Base-by-base conservation (phyloP, 2,113 vertebrate species). In the Panurus biarmicus region DNA sequence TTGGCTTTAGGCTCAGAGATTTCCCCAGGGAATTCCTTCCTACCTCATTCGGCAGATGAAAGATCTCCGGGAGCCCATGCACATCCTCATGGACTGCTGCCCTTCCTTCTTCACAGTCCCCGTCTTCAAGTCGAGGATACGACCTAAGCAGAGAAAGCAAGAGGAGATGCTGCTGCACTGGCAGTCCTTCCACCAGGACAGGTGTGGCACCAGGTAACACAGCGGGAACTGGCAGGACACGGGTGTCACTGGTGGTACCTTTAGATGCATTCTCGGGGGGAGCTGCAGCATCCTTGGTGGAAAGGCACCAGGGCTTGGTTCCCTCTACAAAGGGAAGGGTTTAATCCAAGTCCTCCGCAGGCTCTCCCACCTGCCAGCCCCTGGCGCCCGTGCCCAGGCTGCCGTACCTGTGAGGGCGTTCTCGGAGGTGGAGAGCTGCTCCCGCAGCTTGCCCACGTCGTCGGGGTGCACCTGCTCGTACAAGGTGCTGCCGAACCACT, bases 1-100 rank as follows among this genome's bases (percentile, higher is more conserved):
- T 8, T 12, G 17, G 50, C 50, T 69, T 7, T 36, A 50, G 64
- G 72, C 56, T 70, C 53, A 26, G 26, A 31, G 31, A 24, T 3
- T 29, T 9, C 15, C 51, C 11, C 17, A 11, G 28, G 44, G 31
- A 36, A 31, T 28, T 10, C 29, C 28, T 8, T 7, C 33, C 51
- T 58, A 99, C 99, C 99, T 99, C 99, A 99, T 99, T n/a, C 99
- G 97, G 95, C 99, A 99, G 93, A 99, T 99, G 95, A 99, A 99
- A 1, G 99, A 99, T 25, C 99, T 98, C 6, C 99, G 97, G 3
- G 99, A 99, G 25, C 99, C 99, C 98, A 99, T 99, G 50, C 98
- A 99, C 99, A 99, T 99, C 96, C 98, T 98, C 96, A 99, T 99
- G 61, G 99, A 98, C 94, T 99, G 99, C 82, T 99, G 99, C 13